Evolutionary conservation across 2,113 vertebrate species (phyloP), one percentile per base, ranked within the genome.

Genomic region (Lepisosteus oculatus): DNA sequence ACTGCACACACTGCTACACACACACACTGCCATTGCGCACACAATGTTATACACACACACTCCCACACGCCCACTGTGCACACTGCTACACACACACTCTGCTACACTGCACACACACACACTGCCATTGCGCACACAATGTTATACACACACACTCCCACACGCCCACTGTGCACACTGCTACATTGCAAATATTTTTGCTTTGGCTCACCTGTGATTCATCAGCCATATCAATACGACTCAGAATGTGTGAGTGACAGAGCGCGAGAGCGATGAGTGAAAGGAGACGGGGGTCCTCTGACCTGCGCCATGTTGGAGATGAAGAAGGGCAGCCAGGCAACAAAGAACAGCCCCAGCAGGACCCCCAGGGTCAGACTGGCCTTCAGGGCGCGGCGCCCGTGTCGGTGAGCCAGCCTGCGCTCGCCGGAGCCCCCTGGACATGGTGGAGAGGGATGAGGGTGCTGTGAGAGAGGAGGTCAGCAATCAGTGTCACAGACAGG

Each of bases 291-390:
- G 29, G 29, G 29, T 29, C 29, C 4, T 85, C 85, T 93, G 81
- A 97, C 97, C 95, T 99, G 95, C 0, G 88, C 93, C 86, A 98
- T 85, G 43, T 95, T 99, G 85, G 94, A 92, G 82, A 98, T 76
- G 3, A 99, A 99, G 88, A 99, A 98, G 2, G 97, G 97, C 0
- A 98, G 82, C 97, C 96, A 99, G 4, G 97, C 92, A 55, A 95
- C 93, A 3, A 98, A 98, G 88, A 98, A 98, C 85, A 98, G 95
- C 72, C 97, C 96, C 84, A 98, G 83, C 17, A 98, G 90, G 74
- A 98, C 88, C 55, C 97, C 97, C 80, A 98, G 87, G 0, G 97
- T 99, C 84, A 98, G 90, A 44, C 96, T 99, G 85, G 97, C 97
- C 85, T 99, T 99, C 76, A 98, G 83, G 0, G 95, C 97, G 82